Evolutionary conservation across 2,113 vertebrate genomes (phyloP).

Genomic region (Felis chaus): DNA sequence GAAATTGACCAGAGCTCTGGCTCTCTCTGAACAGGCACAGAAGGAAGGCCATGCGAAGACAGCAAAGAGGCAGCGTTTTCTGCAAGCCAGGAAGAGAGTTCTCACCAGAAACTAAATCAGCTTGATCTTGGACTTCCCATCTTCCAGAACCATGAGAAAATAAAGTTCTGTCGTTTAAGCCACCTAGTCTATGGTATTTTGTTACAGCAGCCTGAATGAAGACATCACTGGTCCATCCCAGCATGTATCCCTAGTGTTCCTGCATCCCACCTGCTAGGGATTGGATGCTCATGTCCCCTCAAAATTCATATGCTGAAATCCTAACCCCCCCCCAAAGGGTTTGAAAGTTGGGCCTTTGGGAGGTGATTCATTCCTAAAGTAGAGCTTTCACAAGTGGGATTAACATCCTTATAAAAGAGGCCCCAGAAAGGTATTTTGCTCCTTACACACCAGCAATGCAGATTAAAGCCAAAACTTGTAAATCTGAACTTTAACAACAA

Average conservation of each 20-base stretch:
- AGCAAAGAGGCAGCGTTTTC: not conserved
- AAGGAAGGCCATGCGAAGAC: not conserved
- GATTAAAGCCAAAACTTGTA: not conserved
- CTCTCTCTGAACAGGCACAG: not conserved
- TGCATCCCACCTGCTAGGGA: not conserved
- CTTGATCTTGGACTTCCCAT: not conserved
- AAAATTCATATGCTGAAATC: not conserved
- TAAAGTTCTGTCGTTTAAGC: not conserved
- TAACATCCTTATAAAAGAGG: not conserved
- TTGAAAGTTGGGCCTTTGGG: not conserved
- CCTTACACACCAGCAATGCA: not conserved
- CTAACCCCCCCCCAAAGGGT: not conserved
- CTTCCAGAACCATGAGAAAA: not conserved
- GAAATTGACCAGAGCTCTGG: not conserved
- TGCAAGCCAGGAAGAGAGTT: not conserved
- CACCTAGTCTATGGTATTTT: not conserved
- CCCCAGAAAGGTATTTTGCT: not conserved
- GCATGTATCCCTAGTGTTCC: not conserved
- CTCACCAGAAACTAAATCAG: not conserved
- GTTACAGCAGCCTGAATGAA: not conserved
- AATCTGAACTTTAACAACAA: conserved; percentile 1
- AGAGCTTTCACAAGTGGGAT: not conserved
- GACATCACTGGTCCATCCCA: not conserved
- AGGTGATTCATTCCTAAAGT: not conserved
- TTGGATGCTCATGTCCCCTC: not conserved